phyloP scores from a whole-genome alignment of 1,140 invertebrate genomes.

The Rhagoletis pomonella region DNA sequence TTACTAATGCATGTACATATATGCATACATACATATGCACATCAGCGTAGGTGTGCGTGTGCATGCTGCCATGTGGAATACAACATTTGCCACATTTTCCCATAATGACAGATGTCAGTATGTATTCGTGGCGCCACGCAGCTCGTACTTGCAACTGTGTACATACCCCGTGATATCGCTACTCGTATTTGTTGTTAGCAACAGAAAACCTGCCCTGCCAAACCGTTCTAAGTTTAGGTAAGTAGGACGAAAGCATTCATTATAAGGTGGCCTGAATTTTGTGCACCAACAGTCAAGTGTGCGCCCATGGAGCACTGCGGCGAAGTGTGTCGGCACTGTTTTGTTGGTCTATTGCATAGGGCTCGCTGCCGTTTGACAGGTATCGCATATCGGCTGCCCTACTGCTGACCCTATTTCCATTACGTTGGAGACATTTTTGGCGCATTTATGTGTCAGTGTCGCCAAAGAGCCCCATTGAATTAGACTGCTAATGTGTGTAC shows the following conservation, averaged over 20 bases:
- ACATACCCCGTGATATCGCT: neutral
- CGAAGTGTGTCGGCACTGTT: neutral
- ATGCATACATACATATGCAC: neutral
- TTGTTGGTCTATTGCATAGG: neutral
- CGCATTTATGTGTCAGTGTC: conserved; percentile 28
- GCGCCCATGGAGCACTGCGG: neutral
- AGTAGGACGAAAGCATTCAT: conserved; percentile 45
- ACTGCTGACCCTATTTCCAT: conserved; percentile 31
- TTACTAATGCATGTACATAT: neutral
- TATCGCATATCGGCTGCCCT: neutral
- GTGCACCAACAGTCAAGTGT: neutral
- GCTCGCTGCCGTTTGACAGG: conserved; percentile 15
- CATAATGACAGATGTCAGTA: conserved; percentile 36
- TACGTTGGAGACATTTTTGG: conserved; percentile 7
- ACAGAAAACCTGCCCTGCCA: conserved; percentile 15
- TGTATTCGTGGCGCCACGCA: conserved; percentile 35
- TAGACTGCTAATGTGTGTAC: neutral
- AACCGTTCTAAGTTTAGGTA: neutral
- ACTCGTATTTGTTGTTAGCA: neutral
- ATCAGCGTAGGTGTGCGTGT: neutral
- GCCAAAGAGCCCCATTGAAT: neutral
- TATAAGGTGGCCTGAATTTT: conserved; percentile 34
- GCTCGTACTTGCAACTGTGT: neutral
- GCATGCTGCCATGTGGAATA: neutral
- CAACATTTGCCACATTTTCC: conserved; percentile 40